Base-by-base conservation (phyloP, 2,888 invertebrate genomes). In the Plebejus melissa region DNA sequence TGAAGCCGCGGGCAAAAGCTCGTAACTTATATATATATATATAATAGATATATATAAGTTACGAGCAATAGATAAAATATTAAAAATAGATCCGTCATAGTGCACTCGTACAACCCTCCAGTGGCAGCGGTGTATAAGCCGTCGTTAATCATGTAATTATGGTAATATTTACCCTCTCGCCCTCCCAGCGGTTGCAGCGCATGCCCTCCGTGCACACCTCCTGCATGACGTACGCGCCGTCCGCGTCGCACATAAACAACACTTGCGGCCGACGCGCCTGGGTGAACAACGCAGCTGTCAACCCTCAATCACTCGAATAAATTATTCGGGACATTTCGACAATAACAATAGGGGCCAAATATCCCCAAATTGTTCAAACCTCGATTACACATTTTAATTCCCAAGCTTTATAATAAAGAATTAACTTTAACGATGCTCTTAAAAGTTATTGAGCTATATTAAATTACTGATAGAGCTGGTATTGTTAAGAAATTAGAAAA, bases 151-250 rank as follows among this genome's bases (percentile, higher is more conserved):
- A 78, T 54, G 79, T 72, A 65, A 75, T 46, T 72, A 46, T 41
- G 41, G 65, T 22, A 75, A 77, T 50, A 69, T 41, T 28, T 79
- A 94, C 94, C 91, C 94, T 94, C 80, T 94, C 92, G 76, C 94
- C 90, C 9, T 94, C 90, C 96, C 96, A 96, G 74, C 94, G 94
- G 83, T 96, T 95, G 83, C 97, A 97, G 3, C 94, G 94, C 84
- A 94, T 94, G 77, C 95, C 95, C 80, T 94, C 94, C 36, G 94
- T 94, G 86, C 97, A 97, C 72, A 95, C 94, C 85, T 97, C 96
- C 86, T 97, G 97, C 84, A 96, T 94, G 72, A 97, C 94, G 74
- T 95, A 94, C 1, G 96, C 97, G 54, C 96, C 96, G 76, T 94
- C 89, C 50, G 91, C 93, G 83, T 96, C 95, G 86, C 97, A 97